Base-by-base conservation (phyloP, 2,797 vertebrate species). In the Microctenopoma stevenorrisi region DNA sequence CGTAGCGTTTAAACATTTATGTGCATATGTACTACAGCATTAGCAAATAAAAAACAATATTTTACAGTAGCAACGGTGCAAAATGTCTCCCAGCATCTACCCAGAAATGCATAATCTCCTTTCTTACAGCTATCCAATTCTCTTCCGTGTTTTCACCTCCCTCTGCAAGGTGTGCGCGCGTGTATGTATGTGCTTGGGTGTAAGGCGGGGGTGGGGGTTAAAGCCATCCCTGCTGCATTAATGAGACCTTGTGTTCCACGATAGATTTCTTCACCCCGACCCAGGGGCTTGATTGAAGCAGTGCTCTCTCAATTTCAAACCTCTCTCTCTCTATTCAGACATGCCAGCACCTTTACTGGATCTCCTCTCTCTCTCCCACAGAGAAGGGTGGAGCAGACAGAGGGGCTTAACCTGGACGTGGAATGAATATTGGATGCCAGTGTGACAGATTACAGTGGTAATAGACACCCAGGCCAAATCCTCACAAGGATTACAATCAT, bases 391-490 rank as follows among this genome's bases (percentile, higher is more conserved):
- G 81, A 90, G 89, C 90, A 93, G 92, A 93, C 33, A 46, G 74
- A 73, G 68, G 53, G 83, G 90, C 90, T 94, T 95, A 95, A 94
- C 90, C 90, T 93, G 90, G 87, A 92, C 74, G 77, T 79, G 78
- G 73, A 1, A 47, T 90, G 93, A 94, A 93, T 91, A 86, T 83
- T 86, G 89, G 91, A 93, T 92, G 88, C 86, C 81, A 73, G 79
- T 88, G 86, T 88, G 89, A 82, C 85, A 94, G 93, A 94, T 95
- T 93, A 93, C 80, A 85, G 72, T 79, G 87, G 88, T 91, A 94
- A 94, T 90, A 94, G 94, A 94, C 92, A 93, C 89, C 91, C 87
- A 60, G 88, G 71, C 79, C 90, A 93, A 95, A 95, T 91, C 93
- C 89, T 86, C 79, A 85, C 88, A 90, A 92, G 90, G 90, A 94